Evolutionary conservation across 2,113 vertebrate genomes (phyloP).

Genomic region (Phyllopteryx taeniolatus): DNA sequence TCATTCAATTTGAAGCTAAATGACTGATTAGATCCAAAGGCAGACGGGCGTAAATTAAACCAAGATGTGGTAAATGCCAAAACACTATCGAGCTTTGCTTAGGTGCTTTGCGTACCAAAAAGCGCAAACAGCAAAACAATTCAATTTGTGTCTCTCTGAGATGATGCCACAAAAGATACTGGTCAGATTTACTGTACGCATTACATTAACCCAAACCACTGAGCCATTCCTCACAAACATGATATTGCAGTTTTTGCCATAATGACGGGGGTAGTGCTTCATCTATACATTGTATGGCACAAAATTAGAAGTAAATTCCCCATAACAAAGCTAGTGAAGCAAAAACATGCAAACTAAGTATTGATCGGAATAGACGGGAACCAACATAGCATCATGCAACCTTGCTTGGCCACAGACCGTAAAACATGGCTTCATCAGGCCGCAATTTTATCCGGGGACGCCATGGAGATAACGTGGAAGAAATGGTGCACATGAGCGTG

Average conservation of each 20-base stretch:
- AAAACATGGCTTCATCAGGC: conserved; percentile 26
- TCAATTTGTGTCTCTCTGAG: conserved; percentile 6
- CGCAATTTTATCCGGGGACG: not conserved
- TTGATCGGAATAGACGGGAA: conserved; percentile 27
- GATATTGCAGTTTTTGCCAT: conserved; percentile 4
- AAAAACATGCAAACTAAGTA: conserved; percentile 36
- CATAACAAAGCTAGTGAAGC: conserved; percentile 18
- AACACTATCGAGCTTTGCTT: not conserved
- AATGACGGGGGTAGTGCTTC: conserved; percentile 10
- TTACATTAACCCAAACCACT: conserved; percentile 8
- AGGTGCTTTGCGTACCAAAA: conserved; percentile 1
- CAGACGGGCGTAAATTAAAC: conserved; percentile 7
- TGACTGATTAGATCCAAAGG: conserved; percentile 18
- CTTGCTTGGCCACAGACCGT: conserved; percentile 21
- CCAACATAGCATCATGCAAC: conserved; percentile 26
- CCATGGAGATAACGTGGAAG: not conserved
- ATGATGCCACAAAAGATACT: not conserved
- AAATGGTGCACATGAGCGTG: conserved; percentile 2
- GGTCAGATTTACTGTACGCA: not conserved
- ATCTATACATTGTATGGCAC: not conserved
- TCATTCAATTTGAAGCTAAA: conserved; percentile 40
- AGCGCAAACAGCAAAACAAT: conserved; percentile 5
- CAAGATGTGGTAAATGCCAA: not conserved
- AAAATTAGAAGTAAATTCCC: conserved; percentile 4
- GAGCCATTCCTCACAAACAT: conserved; percentile 5